Percentiles rank a stretch among this genome's conserved stretches.
Conservation (phyloP, 2,888 invertebrate species). For the Amitus sp. region DNA sequence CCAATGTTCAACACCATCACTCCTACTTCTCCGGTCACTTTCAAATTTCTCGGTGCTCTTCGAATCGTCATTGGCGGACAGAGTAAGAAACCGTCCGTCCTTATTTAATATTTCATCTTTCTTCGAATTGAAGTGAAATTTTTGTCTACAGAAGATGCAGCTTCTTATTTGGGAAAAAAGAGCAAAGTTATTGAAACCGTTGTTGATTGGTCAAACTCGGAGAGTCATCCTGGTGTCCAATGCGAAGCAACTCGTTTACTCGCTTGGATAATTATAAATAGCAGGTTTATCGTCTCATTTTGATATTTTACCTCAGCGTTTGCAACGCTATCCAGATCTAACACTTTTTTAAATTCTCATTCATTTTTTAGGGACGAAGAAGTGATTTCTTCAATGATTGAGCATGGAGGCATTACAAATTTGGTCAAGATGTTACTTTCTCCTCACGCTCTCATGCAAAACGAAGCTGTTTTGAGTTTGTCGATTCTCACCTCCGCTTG, state of each 20-base stretch:
- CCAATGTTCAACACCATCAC: conserved; percentile 75
- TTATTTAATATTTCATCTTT: not conserved
- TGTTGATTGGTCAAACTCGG: conserved; percentile 80
- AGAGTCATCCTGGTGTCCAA: conserved; percentile 85
- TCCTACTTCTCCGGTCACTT: conserved; percentile 82
- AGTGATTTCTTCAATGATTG: conserved; percentile 65
- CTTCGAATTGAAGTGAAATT: not conserved
- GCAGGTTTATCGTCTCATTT: too few relatives aligned
- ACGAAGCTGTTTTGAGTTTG: conserved; percentile 80
- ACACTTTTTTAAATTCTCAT: conserved; percentile 1
- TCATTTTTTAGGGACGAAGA: conserved; percentile 57
- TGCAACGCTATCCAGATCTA: not conserved
- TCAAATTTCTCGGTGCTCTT: conserved; percentile 85
- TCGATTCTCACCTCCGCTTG: conserved; percentile 70
- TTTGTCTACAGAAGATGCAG: conserved; percentile 73
- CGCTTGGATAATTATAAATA: conserved; percentile 82
- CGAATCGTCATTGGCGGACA: conserved; percentile 89
- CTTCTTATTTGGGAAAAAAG: conserved; percentile 73
- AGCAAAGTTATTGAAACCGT: conserved; percentile 73
- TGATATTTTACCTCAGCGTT: too few relatives aligned
- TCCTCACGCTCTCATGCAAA: conserved; percentile 88
- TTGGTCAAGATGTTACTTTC: conserved; percentile 85
- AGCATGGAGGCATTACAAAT: conserved; percentile 76
- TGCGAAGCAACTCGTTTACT: conserved; percentile 83
- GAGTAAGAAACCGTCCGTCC: conserved; percentile 66